Conservation (phyloP, 2,797 vertebrate genomes). For the Urophycis tenuis region DNA sequence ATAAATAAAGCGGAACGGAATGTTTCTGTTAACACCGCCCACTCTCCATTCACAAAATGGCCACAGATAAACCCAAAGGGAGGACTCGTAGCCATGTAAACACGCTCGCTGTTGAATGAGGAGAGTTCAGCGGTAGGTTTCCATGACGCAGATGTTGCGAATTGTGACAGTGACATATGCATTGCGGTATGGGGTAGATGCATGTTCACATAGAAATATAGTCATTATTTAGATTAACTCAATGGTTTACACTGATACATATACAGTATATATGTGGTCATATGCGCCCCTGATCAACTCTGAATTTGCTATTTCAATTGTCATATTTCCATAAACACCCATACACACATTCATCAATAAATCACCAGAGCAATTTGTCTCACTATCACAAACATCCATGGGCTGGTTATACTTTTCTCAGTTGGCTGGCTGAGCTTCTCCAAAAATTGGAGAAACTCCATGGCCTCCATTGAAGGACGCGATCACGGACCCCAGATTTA, state of each 20-base stretch:
- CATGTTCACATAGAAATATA: too few species aligned
- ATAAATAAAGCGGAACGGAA: neutral
- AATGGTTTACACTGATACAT: too few species aligned
- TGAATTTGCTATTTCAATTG: too few species aligned
- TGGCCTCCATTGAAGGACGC: neutral
- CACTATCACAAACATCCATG: neutral
- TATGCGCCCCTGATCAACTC: too few species aligned
- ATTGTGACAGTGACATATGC: neutral
- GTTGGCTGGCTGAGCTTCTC: neutral
- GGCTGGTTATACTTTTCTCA: neutral
- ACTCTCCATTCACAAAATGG: constrained; percentile 3
- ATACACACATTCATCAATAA: too few species aligned
- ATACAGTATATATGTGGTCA: too few species aligned
- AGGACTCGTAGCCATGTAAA: neutral
- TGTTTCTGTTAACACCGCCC: constrained; percentile 1
- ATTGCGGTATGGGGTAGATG: neutral
- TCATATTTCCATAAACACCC: too few species aligned
- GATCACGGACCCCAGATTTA: neutral
- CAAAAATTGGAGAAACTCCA: neutral
- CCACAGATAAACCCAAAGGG: neutral
- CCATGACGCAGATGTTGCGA: neutral
- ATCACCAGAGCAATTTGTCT: neutral
- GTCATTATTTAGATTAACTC: too few species aligned
- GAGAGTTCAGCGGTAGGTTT: neutral
- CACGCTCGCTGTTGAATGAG: neutral